A percentile compares a stretch with the other conserved stretches of the same genome.
Conservation (phyloP, 2,888 invertebrate species). For the Branchellion lobata region DNA sequence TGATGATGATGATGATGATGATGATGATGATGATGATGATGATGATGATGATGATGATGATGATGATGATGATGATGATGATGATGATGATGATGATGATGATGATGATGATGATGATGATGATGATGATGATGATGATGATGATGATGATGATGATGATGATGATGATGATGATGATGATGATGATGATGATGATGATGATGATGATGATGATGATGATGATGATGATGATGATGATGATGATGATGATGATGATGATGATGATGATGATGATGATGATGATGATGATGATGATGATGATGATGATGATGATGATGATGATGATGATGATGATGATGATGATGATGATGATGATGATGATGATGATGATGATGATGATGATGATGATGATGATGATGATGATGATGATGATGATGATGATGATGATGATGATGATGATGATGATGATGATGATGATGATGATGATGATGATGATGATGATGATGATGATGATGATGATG, state of each 20-base stretch:
- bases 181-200: neutral
- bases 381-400: neutral
- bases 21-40: constrained; percentile 43
- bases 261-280: constrained; percentile 9
- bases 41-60: constrained; percentile 45
- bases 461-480: constrained; percentile 9
- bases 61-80: constrained; percentile 37
- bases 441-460: constrained; percentile 9
- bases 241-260: constrained; percentile 9
- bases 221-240: constrained; percentile 9
- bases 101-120: neutral
- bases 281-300: constrained; percentile 9
- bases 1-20: constrained; percentile 42
- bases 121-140: too few relatives aligned
- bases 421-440: constrained; percentile 9
- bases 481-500: too few relatives aligned
- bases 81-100: neutral
- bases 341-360: constrained; percentile 9
- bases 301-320: neutral
- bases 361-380: constrained; percentile 9
- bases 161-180: neutral
- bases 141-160: neutral
- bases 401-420: neutral
- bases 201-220: neutral
- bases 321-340: neutral